These are phyloP conservation scores for Halesus radiatus DNA, from an alignment of 1,140 invertebrate genomes.

Conservation along the genomic window DNA sequence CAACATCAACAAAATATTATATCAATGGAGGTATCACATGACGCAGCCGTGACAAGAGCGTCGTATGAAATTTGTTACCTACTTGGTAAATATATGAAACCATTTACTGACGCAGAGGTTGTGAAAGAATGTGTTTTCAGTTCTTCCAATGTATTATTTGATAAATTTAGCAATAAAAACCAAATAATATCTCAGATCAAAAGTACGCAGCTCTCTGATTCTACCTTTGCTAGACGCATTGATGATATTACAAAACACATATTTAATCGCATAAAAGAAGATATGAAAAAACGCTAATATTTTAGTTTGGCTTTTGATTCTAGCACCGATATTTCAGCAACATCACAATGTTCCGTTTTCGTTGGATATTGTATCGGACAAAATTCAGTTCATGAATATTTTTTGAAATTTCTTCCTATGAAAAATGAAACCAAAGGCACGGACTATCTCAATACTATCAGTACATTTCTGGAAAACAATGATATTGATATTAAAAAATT, in stretches of 20 bases:
- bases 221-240: slow-evolving; percentile 47
- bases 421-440: slow-evolving; percentile 56
- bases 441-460: slow-evolving; percentile 57
- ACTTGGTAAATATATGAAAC: slow-evolving; percentile 26
- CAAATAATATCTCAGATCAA: slow-evolving; percentile 26
- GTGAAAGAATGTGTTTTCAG: slow-evolving; percentile 57
- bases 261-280: slow-evolving; percentile 50
- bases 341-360: slow-evolving; percentile 57
- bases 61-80: slow-evolving; percentile 58
- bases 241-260: slow-evolving; percentile 53
- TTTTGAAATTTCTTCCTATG: slow-evolving; percentile 55
- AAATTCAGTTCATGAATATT: slow-evolving; percentile 53
- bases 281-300: slow-evolving; percentile 24
- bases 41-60: slow-evolving; percentile 52
- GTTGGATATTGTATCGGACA: slow-evolving; percentile 56
- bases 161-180: slow-evolving; percentile 55
- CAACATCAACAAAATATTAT: slow-evolving; percentile 56
- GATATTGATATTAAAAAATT: slow-evolving; percentile 57
- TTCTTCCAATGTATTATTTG: slow-evolving; percentile 54
- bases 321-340: slow-evolving; percentile 56
- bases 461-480: slow-evolving; percentile 55
- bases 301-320: slow-evolving; percentile 57
- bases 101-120: slow-evolving; percentile 42
- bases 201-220: slow-evolving; percentile 54
- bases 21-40: slow-evolving; percentile 52